phyloP scores from a whole-genome alignment of 2,888 invertebrate genomes.

The Macroteleia sp. region DNA sequence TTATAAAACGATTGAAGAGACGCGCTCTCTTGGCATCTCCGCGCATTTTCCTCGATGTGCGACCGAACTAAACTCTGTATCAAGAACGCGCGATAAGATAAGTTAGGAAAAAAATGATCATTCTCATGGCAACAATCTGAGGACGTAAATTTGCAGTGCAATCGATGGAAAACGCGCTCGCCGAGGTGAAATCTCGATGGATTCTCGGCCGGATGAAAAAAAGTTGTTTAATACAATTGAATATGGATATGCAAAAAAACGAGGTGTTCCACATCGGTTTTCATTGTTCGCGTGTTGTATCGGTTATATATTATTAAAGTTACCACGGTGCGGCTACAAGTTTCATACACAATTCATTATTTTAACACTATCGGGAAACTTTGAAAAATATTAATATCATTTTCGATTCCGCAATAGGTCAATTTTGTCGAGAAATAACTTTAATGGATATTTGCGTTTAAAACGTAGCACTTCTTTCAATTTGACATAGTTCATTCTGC shows the following conservation, averaged over 20 bases:
- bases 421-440: too few relatives aligned
- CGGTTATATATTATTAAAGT: slow-evolving; percentile 12
- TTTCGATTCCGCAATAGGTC: too few relatives aligned
- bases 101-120: slow-evolving; percentile 72
- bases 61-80: slow-evolving; percentile 76
- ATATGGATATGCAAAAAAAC: slow-evolving; percentile 43
- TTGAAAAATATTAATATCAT: too few relatives aligned
- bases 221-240: slow-evolving; percentile 52
- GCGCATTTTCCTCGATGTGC: slow-evolving; percentile 63
- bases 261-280: slow-evolving; percentile 25
- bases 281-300: slow-evolving; percentile 19
- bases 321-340: too few relatives aligned
- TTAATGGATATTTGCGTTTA: too few relatives aligned
- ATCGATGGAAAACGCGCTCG: slow-evolving; percentile 60
- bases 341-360: too few relatives aligned
- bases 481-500: too few relatives aligned
- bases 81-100: slow-evolving; percentile 77
- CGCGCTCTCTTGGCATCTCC: slow-evolving; percentile 45
- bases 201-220: slow-evolving; percentile 29
- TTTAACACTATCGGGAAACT: too few relatives aligned
- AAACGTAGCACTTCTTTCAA: too few relatives aligned
- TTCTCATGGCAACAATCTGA: slow-evolving; percentile 83
- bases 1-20: slow-evolving; percentile 50
- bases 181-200: slow-evolving; percentile 52
- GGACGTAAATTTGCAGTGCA: slow-evolving; percentile 74